phyloP scores from a whole-genome alignment of 2,797 vertebrate genomes.

The Anguilla anguilla region DNA sequence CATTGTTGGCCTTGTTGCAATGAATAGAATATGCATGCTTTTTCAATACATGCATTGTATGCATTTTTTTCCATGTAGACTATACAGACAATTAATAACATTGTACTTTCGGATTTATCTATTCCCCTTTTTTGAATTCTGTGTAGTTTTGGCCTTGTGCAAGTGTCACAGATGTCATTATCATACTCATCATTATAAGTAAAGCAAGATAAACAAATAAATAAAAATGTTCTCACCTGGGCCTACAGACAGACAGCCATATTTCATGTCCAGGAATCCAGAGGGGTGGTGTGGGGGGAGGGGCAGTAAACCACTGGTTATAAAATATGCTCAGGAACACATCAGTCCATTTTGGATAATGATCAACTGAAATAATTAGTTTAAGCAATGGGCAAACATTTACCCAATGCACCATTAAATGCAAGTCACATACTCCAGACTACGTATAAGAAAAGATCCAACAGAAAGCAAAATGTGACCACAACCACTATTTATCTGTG shows the following conservation, averaged over 20 bases:
- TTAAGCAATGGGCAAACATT: neutral
- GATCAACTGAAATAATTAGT: neutral
- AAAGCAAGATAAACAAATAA: neutral
- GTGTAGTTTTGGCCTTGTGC: neutral
- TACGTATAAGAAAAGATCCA: neutral
- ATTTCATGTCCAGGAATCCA: slow-evolving; percentile 29
- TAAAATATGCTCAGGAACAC: neutral
- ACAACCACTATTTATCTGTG: slow-evolving; percentile 42
- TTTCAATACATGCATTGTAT: neutral
- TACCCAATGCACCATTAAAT: slow-evolving; percentile 57
- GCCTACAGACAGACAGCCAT: slow-evolving; percentile 63
- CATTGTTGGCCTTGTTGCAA: neutral
- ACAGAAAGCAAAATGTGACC: slow-evolving; percentile 35
- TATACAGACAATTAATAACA: neutral
- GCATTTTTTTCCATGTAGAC: neutral
- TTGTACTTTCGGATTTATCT: neutral
- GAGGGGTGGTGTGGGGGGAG: neutral
- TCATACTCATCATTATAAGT: neutral
- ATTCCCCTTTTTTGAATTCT: neutral
- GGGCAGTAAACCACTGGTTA: neutral
- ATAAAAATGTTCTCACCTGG: slow-evolving; percentile 69
- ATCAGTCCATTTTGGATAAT: neutral
- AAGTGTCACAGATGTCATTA: neutral
- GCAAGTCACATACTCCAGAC: slow-evolving; percentile 40
- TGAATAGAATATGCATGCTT: neutral